Evolutionary conservation across 2,888 invertebrate species (phyloP).

Genomic region (Polymixis lichenea): DNA sequence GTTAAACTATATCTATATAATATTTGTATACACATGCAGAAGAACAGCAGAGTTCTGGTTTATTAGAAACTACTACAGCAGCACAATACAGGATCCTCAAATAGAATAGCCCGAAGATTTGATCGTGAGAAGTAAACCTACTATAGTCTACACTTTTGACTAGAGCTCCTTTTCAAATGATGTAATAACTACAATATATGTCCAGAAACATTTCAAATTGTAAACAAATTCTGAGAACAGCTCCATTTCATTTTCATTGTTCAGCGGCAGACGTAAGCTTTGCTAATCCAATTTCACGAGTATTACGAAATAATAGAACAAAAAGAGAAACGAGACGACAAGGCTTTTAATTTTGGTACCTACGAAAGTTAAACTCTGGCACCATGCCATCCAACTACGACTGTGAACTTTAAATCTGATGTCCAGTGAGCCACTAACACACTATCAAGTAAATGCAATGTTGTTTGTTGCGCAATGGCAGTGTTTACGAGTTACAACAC

Average conservation of each 20-base stretch:
- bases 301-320: conserved; percentile 39
- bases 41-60: not conserved
- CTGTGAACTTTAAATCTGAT: conserved; percentile 50
- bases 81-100: not conserved
- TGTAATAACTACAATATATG: conserved; percentile 12
- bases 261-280: conserved; percentile 40
- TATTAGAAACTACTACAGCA: too few relatives aligned
- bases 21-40: not conserved
- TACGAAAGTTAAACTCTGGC: conserved; percentile 43
- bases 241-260: conserved; percentile 35
- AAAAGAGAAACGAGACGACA: conserved; percentile 31
- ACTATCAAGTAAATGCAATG: conserved; percentile 52
- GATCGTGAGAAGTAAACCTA: conserved; percentile 11
- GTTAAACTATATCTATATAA: not conserved
- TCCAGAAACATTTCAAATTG: conserved; percentile 15
- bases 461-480: conserved; percentile 50
- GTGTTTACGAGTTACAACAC: conserved; percentile 59
- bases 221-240: conserved; percentile 22
- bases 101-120: not conserved
- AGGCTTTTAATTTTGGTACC: conserved; percentile 31
- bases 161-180: conserved; percentile 18
- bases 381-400: conserved; percentile 45
- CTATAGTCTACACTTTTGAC: not conserved
- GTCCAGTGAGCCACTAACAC: conserved; percentile 57
- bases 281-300: conserved; percentile 48